These are phyloP conservation scores for Epizoanthus scotinus DNA, from an alignment of 92 coral and sea anemone genomes.

Conservation along the genomic window DNA sequence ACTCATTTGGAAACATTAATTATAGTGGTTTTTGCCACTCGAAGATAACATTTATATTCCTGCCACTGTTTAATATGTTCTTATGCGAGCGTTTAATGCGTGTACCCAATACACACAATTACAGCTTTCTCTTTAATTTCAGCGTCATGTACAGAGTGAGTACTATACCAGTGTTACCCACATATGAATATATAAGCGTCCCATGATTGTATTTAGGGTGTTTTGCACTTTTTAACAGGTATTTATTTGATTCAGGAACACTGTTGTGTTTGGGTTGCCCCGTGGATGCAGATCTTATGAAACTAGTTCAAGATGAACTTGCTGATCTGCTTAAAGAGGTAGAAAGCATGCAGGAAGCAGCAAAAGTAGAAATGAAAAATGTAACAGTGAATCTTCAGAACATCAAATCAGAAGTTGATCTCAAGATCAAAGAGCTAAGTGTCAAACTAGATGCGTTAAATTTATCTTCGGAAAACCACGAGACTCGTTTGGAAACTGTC, in stretches of 20 bases:
- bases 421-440: constrained; percentile 16
- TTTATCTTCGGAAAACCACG: constrained; percentile 4
- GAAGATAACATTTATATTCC: too few species aligned
- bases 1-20: too few species aligned
- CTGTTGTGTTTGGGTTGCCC: constrained; percentile 73
- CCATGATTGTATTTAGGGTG: neutral
- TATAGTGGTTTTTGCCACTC: too few species aligned
- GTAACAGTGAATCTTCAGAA: constrained; percentile 53
- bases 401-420: constrained; percentile 46
- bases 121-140: too few species aligned
- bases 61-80: too few species aligned
- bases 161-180: too few species aligned
- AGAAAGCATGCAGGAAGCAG: constrained; percentile 33
- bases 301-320: constrained; percentile 65
- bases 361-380: constrained; percentile 55
- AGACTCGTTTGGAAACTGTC: constrained; percentile 9
- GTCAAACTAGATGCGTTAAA: neutral
- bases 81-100: too few species aligned
- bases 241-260: constrained; percentile 58
- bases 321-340: constrained; percentile 43
- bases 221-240: neutral
- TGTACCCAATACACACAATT: too few species aligned
- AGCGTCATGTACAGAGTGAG: too few species aligned
- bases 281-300: constrained; percentile 75
- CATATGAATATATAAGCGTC: neutral